These are phyloP conservation scores for Sphaeramia orbicularis DNA, from an alignment of 2,797 vertebrate species.

Conservation along the genomic window DNA sequence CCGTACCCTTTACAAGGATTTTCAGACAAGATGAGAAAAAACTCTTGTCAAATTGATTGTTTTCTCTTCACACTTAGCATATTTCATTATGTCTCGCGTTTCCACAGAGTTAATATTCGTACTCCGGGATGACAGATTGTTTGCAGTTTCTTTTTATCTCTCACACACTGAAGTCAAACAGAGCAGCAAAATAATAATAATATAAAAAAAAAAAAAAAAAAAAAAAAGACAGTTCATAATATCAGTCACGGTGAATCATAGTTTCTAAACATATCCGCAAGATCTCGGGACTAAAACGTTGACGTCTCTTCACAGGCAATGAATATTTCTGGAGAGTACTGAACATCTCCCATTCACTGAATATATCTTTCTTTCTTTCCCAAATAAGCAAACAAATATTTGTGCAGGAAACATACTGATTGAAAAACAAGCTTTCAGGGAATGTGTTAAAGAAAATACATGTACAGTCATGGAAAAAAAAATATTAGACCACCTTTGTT, in stretches of 20 bases:
- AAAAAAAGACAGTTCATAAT: slow-evolving; percentile 56
- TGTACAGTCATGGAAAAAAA: too few species aligned
- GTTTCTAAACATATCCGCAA: slow-evolving; percentile 40
- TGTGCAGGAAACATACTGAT: too few species aligned
- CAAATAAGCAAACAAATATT: slow-evolving; percentile 42
- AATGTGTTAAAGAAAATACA: slow-evolving; percentile 19
- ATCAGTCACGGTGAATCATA: slow-evolving; percentile 61
- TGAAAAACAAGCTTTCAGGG: slow-evolving; percentile 31
- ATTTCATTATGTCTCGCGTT: slow-evolving; percentile 52
- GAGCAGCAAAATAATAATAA: slow-evolving; percentile 39
- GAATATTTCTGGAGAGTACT: slow-evolving; percentile 63
- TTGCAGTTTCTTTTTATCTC: slow-evolving; percentile 56
- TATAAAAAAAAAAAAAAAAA: too few species aligned
- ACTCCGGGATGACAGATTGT: slow-evolving; percentile 55
- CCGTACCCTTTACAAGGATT: slow-evolving; percentile 24
- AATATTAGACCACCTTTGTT: too few species aligned
- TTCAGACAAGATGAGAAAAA: slow-evolving; percentile 26
- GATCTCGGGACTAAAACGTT: slow-evolving; percentile 46
- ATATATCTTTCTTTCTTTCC: slow-evolving; percentile 57
- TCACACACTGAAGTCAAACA: slow-evolving; percentile 46
- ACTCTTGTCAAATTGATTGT: slow-evolving; percentile 44
- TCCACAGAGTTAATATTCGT: slow-evolving; percentile 52
- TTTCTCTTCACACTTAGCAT: slow-evolving; percentile 41
- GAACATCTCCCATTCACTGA: slow-evolving; percentile 33
- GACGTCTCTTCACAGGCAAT: slow-evolving; percentile 56